Evolutionary conservation across 2,888 invertebrate genomes (phyloP).

Genomic region (Oligia latruncula): DNA sequence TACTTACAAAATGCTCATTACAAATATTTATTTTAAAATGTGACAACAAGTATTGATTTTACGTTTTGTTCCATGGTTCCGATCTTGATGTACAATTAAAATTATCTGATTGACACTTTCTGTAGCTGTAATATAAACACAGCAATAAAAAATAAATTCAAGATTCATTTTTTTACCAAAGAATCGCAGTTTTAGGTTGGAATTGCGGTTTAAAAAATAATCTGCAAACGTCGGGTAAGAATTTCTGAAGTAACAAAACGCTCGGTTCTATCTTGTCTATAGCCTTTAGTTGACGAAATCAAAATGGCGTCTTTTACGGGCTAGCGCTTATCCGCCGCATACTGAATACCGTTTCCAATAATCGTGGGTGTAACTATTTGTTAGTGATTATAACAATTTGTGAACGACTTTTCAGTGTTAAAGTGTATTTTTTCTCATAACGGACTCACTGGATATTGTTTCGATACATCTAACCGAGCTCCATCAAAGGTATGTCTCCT

Average conservation of each 20-base stretch:
- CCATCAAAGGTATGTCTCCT: conserved; percentile 86
- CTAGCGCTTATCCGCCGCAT: conserved; percentile 87
- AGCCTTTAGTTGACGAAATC: conserved; percentile 89
- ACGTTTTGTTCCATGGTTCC: conserved; percentile 30
- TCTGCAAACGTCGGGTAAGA: neutral
- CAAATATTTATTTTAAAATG: neutral
- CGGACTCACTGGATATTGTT: conserved; percentile 73
- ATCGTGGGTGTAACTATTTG: conserved; percentile 79
- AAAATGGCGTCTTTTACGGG: conserved; percentile 89
- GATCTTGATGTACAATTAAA: neutral
- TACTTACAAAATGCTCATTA: neutral
- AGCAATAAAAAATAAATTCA: neutral
- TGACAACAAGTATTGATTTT: conserved; percentile 28
- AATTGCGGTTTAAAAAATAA: neutral
- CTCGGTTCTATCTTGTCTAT: conserved; percentile 78
- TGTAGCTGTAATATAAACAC: accelerated
- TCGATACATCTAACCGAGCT: conserved; percentile 66
- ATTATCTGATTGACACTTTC: neutral
- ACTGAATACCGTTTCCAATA: conserved; percentile 77
- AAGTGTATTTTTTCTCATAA: conserved; percentile 73
- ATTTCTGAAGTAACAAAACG: conserved; percentile 62
- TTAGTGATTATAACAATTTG: conserved; percentile 81
- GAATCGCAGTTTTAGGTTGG: accelerated
- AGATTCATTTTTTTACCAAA: accelerated
- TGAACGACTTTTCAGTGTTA: conserved; percentile 80